Evolutionary conservation across 2,888 invertebrate species (phyloP), one percentile per base, ranked within the genome.

Genomic region (Lycia hirtaria): DNA sequence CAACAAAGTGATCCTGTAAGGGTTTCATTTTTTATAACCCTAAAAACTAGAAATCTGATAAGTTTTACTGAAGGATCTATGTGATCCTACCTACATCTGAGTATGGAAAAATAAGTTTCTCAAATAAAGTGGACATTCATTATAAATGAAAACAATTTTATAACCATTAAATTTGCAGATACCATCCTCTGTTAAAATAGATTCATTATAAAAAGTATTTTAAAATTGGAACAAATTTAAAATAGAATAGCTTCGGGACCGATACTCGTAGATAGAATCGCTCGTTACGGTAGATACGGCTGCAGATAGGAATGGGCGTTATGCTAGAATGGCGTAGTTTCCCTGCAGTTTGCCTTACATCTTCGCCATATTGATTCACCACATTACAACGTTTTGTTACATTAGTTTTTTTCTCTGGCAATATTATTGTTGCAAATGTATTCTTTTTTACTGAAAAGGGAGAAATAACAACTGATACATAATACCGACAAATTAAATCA

Each of bases 291-390:
- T 52, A 54, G 65, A 64, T 75, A 75, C 72, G 81, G 85, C 85
- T 87, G 89, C 88, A 87, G 88, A 87, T 80, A 80, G 76, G 73
- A 82, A 83, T 82, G 84, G 83, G 84, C 85, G 85, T 83, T 85
- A 84, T 83, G 85, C 83, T 83, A 77, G 75, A 76, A 86, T 89
- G 88, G 85, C 86, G 89, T 89, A 88, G 83, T 88, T 80, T 80
- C 76, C 79, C 88, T 88, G 90, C 90, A 90, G 87, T 87, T n/a
- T 81, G 76, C 82, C 82, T 82, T 81, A 85, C 83, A 85, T 85
- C 86, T 87, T 85, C 81, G 81, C 85, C 82, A 86, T 89, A 90
- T 90, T 84, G 89, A 90, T 88, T 85, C 72, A 75, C 72, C 71
- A 73, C 72, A 75, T 76, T 76, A 75, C 67, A 69, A 69, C 73